These are phyloP conservation scores for Torymus texanus DNA, from an alignment of 2,888 invertebrate genomes.

Conservation along the genomic window DNA sequence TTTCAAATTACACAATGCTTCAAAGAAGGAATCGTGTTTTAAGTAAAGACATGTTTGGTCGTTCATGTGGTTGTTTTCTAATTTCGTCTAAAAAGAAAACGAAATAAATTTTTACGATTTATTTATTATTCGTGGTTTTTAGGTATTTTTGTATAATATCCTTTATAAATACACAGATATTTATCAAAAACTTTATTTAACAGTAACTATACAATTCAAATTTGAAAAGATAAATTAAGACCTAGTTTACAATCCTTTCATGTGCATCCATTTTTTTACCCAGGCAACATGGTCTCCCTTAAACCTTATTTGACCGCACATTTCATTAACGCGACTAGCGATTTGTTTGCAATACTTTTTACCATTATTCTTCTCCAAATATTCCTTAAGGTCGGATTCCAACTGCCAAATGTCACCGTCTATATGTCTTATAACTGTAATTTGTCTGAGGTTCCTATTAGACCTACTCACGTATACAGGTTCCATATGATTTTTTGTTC, in stretches of 20 bases:
- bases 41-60: constrained; percentile 43
- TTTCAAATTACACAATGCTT: constrained; percentile 32
- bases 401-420: constrained; percentile 91
- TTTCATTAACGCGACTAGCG: constrained; percentile 85
- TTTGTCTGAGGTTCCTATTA: constrained; percentile 79
- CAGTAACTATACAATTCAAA: constrained; percentile 26
- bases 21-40: constrained; percentile 30
- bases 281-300: constrained; percentile 86
- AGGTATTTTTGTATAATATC: constrained; percentile 31
- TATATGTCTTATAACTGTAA: constrained; percentile 83
- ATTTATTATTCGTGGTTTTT: constrained; percentile 47
- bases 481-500: constrained; percentile 88
- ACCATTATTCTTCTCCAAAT: constrained; percentile 75
- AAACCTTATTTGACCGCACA: constrained; percentile 81
- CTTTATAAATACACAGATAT: constrained; percentile 47
- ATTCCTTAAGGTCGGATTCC: constrained; percentile 81
- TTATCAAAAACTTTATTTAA: constrained; percentile 48
- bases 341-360: constrained; percentile 63
- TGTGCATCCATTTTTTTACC: constrained; percentile 82
- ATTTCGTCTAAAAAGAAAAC: constrained; percentile 39
- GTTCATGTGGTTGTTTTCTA: constrained; percentile 47
- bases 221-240: constrained; percentile 3
- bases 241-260: constrained; percentile 83
- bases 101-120: constrained; percentile 48
- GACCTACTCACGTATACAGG: constrained; percentile 84